Conservation (phyloP, 2,113 vertebrate genomes). For the Parotia lawesii region DNA sequence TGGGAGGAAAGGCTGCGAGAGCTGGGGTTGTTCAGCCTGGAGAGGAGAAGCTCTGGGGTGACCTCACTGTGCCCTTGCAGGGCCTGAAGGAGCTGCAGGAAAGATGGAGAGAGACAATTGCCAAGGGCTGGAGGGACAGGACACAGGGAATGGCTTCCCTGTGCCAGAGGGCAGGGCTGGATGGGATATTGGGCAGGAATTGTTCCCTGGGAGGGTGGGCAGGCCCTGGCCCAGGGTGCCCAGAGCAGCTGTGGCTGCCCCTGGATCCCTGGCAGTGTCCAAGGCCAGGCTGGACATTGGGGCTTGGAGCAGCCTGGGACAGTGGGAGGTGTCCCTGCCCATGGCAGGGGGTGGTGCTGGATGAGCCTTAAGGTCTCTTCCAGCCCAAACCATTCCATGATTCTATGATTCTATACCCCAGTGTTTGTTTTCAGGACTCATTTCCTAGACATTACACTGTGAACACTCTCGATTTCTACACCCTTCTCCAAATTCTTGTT, state of each 20-base stretch:
- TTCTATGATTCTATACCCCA: not conserved
- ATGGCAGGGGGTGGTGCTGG: rapidly evolving
- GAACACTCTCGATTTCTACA: not conserved
- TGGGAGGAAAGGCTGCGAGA: not conserved
- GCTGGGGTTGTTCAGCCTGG: not conserved
- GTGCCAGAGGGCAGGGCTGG: not conserved
- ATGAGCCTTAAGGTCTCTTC: rapidly evolving
- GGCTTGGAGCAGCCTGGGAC: not conserved
- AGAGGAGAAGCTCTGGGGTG: not conserved
- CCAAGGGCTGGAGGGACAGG: not conserved
- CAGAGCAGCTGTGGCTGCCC: not conserved
- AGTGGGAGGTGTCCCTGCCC: not conserved
- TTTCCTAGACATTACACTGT: not conserved
- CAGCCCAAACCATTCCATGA: rapidly evolving
- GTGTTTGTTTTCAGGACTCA: not conserved
- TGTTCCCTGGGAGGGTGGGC: not conserved
- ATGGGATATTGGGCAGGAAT: not conserved
- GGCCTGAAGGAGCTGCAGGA: not conserved
- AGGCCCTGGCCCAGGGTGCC: not conserved
- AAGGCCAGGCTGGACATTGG: not conserved
- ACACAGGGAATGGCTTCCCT: not conserved
- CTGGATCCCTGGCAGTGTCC: not conserved
- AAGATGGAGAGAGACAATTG: not conserved
- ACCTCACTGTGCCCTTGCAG: not conserved
- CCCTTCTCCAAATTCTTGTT: not conserved